Conservation (phyloP, 1,140 invertebrate genomes). For the Zaprionus ghesquierei region DNA sequence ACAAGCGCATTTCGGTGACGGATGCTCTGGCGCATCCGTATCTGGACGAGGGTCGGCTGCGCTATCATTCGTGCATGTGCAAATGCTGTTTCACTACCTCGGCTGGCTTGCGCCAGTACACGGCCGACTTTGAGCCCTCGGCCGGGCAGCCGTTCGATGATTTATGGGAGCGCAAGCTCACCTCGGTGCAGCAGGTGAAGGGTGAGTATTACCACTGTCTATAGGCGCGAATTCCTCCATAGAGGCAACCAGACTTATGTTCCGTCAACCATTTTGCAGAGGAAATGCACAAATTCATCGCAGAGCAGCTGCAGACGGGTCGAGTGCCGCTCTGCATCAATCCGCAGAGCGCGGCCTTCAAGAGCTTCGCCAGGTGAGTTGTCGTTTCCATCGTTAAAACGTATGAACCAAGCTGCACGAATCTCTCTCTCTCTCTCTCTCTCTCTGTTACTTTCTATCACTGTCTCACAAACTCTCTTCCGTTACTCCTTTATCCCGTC, state of each 20-base stretch:
- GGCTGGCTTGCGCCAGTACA: slow-evolving; percentile 91
- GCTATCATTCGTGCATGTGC: slow-evolving; percentile 99
- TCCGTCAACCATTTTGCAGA: slow-evolving; percentile 86
- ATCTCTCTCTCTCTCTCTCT: slow-evolving; percentile 20
- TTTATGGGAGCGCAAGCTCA: slow-evolving; percentile 96
- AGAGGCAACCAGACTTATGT: background rate
- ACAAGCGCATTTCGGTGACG: slow-evolving; percentile 96
- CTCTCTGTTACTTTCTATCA: slow-evolving; percentile 10
- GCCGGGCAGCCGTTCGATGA: slow-evolving; percentile 95
- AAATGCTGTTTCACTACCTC: slow-evolving; percentile 95
- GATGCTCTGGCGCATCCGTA: slow-evolving; percentile 98
- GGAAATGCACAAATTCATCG: slow-evolving; percentile 99
- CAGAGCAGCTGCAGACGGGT: slow-evolving; percentile 96
- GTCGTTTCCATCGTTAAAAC: slow-evolving; percentile 7
- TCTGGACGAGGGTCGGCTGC: slow-evolving; percentile 97
- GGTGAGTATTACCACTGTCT: slow-evolving; percentile 85
- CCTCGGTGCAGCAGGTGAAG: slow-evolving; percentile 96
- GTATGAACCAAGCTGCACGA: slow-evolving; percentile 13
- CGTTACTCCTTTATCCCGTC: background rate
- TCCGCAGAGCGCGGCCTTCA: slow-evolving; percentile 99
- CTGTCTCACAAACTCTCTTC: slow-evolving; percentile 8
- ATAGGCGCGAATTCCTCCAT: accelerated
- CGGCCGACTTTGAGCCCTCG: slow-evolving; percentile 95
- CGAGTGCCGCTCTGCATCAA: slow-evolving; percentile 99
- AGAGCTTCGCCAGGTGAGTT: slow-evolving; percentile 99